A percentile compares a stretch with the other conserved stretches of the same genome.
Conservation (phyloP, 2,113 vertebrate genomes). For the Periophthalmus modestus region DNA sequence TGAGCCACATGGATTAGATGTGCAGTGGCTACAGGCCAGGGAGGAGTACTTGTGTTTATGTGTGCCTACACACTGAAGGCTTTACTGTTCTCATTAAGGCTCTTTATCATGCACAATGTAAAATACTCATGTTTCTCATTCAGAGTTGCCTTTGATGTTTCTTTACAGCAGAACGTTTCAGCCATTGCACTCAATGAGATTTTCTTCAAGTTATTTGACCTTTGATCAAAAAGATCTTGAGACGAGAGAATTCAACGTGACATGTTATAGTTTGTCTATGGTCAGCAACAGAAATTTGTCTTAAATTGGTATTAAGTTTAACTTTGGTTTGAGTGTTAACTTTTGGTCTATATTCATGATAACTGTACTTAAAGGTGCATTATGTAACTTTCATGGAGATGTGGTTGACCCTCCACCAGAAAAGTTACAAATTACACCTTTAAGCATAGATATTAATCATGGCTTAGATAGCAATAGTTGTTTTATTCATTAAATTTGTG, state of each 20-base stretch:
- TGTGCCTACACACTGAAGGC: background rate
- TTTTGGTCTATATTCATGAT: background rate
- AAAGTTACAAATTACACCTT: no score
- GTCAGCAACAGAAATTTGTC: no score
- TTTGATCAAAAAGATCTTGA: background rate
- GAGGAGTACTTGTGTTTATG: background rate
- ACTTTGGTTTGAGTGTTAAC: background rate
- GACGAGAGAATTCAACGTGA: background rate
- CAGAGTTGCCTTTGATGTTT: background rate
- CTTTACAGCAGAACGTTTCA: background rate
- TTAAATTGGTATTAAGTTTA: no score
- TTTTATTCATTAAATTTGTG: background rate
- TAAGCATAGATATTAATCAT: background rate
- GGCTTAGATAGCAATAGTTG: background rate
- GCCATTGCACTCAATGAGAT: conserved; percentile 1
- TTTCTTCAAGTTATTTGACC: background rate
- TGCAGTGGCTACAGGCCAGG: background rate
- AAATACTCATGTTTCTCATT: background rate
- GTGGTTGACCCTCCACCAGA: no score
- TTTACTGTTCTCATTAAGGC: background rate
- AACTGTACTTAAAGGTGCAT: no score
- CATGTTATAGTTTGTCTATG: background rate
- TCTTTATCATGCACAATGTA: background rate
- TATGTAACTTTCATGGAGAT: no score
- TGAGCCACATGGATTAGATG: background rate